Base-by-base conservation (phyloP, 2,797 vertebrate genomes). In the Smutsia gigantea region DNA sequence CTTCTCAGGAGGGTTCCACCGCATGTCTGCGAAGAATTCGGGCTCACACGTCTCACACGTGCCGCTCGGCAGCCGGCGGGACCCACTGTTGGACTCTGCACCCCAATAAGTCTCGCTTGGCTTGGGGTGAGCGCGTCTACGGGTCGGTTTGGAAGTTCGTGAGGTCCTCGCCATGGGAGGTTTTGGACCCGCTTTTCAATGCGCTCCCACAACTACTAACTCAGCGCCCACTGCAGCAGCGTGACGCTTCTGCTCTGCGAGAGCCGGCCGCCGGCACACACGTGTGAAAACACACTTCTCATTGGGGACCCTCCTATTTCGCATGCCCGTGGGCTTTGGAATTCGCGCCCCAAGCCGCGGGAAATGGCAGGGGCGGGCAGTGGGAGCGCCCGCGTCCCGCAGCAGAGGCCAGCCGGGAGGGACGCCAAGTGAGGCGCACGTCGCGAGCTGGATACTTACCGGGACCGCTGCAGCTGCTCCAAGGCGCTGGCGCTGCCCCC, bases 381-480 rank as follows among this genome's bases (percentile, higher is more conserved):
- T 4, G 57, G 77, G 34, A n/a, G 39, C 23, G 17, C 23, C 9
- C 0, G 91, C 86, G 97, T 96, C 94, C 97, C 86, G 51, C 95
- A 95, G 97, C 97, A 91, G 94, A 97, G 96, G 98, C 94, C 10
- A 2, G 37, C 97, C 53, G 96, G 98, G 98, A 97, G 97, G 97
- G 98, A 97, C 51, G 8, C 4, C 13, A 55, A 75, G 61, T 15
- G 34, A 19, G 37, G 79, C n/a, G 84, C 51, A 37, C 74, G 25
- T 25, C 29, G 74, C 25, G 21, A 34, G 78, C 83, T 6, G 57
- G 57, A 59, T 61, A 92, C 98, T 98, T 99, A 99, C 99, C 99
- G 99, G 96, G 99, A 99, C 96, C 99, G 98, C 98, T 99, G 99
- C 98, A 99, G 98, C 98, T 99, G 99, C 97, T 99, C 99, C 85